A percentile compares a stretch with the other conserved stretches of the same genome.
phyloP scores from a whole-genome alignment of 2,797 vertebrate species.

The Pitangus sulphuratus region DNA sequence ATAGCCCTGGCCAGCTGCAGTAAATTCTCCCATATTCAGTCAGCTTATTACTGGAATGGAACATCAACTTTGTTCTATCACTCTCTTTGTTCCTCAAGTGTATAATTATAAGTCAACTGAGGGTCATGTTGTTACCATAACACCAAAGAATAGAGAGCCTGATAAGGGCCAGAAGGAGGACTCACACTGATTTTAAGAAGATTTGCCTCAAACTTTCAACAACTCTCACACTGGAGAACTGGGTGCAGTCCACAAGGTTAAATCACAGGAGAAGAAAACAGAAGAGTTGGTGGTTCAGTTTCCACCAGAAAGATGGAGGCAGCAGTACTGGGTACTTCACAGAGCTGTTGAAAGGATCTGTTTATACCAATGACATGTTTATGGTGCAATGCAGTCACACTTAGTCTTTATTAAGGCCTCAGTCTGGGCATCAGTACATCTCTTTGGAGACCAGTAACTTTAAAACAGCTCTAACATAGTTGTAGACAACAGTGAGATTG shows the following conservation, averaged over 20 bases:
- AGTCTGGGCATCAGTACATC: neutral
- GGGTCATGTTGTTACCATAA: slow-evolving; percentile 25
- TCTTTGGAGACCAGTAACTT: neutral
- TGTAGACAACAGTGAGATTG: neutral
- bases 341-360: neutral
- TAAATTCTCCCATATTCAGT: slow-evolving; percentile 32
- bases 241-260: neutral
- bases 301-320: neutral
- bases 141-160: slow-evolving; percentile 11
- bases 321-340: neutral
- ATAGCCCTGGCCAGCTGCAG: slow-evolving; percentile 33
- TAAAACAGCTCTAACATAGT: neutral
- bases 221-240: neutral
- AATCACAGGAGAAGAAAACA: neutral
- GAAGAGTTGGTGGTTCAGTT: neutral
- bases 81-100: slow-evolving; percentile 14
- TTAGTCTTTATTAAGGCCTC: neutral
- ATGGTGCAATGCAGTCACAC: neutral
- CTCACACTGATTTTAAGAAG: neutral
- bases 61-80: neutral
- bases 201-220: neutral
- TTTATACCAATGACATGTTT: accelerated
- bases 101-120: slow-evolving; percentile 19
- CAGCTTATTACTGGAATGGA: slow-evolving; percentile 49
- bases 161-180: neutral